Base-by-base conservation (phyloP, 1,140 invertebrate species). In the Bombus soroeensis region DNA sequence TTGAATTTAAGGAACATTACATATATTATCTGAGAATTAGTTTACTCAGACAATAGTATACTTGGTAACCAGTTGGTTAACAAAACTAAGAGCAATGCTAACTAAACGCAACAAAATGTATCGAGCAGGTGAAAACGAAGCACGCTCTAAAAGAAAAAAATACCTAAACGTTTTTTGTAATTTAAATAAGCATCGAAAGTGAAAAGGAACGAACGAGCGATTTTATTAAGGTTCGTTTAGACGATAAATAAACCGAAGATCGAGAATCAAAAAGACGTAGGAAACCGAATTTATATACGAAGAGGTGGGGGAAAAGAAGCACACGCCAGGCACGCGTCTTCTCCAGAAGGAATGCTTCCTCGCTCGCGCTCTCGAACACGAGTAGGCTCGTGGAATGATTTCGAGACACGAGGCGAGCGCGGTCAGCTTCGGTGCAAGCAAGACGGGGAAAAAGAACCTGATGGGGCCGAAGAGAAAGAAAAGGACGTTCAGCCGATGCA, bases 301-400 rank as follows among this genome's bases (percentile, higher is more conserved):
- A 13, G 47, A 47, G 72, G 81, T 79, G 77, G 90, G 86, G 87
- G 85, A 64, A 85, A 78, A 86, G 90, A 87, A 89, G 90, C 90
- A 85, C 90, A 91, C 90, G 90, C 91, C 90, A 91, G 90, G 90
- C 90, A 91, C 90, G 90, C 89, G 90, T 91, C 90, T 91, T 87
- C 86, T 85, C 77, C 70, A 62, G 66, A 62, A 85, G 83, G 89
- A 90, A 90, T 83, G 85, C 81, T 66, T 83, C 66, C 64, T 76
- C 77, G 72, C 64, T 77, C 62, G 73, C 73, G 62, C 75, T 78
- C 71, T 72, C 37, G 77, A 57, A 43, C 81, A 81, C 85, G 75
- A 81, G 88, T 89, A 89, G 83, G 79, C 85, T 68, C 59, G 64
- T 74, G 78, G 74, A 89, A 81, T 78, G 87, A 89, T 89, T 86